Evolutionary conservation across 2,797 vertebrate species (phyloP).

Genomic region (Diplodus sargus): DNA sequence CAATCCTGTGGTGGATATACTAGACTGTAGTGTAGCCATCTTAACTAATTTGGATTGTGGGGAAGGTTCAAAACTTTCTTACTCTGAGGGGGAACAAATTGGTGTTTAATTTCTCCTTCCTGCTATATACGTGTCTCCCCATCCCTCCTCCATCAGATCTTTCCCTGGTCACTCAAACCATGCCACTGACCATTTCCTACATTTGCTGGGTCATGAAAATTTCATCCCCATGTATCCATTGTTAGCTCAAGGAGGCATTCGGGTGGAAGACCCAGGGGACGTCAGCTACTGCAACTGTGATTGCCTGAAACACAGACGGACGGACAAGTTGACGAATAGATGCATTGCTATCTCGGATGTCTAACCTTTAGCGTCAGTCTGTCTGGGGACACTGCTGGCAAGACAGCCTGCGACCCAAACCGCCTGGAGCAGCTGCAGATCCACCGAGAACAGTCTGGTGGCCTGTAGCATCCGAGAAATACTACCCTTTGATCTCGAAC

Average conservation of each 20-base stretch:
- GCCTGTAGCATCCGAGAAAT: constrained; percentile 43
- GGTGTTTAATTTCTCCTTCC: constrained; percentile 16
- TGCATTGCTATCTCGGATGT: constrained; percentile 31
- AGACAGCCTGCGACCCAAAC: constrained; percentile 21
- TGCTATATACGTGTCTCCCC: constrained; percentile 2
- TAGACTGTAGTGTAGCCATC: constrained; percentile 15
- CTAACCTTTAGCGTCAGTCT: constrained; percentile 17
- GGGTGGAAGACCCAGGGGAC: constrained; percentile 52
- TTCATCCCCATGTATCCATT: constrained; percentile 59
- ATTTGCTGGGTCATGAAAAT: constrained; percentile 70
- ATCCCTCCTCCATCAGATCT: constrained; percentile 9
- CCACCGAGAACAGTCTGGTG: constrained; percentile 9
- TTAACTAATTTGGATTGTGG: constrained; percentile 28
- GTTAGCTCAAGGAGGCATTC: constrained; percentile 53
- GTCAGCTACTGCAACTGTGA: constrained; percentile 48
- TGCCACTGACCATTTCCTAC: constrained; percentile 58
- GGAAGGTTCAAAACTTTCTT: constrained; percentile 28
- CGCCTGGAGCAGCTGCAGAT: neutral
- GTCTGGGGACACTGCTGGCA: constrained; percentile 6
- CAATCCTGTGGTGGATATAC: constrained; percentile 19
- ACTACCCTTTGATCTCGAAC: constrained; percentile 45
- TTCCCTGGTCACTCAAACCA: constrained; percentile 35
- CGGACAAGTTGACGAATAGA: constrained; percentile 14
- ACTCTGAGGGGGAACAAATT: constrained; percentile 10
- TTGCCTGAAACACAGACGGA: constrained; percentile 32